These are phyloP conservation scores for Unio delphinus DNA, from an alignment of 2,888 invertebrate genomes.

Conservation along the genomic window DNA sequence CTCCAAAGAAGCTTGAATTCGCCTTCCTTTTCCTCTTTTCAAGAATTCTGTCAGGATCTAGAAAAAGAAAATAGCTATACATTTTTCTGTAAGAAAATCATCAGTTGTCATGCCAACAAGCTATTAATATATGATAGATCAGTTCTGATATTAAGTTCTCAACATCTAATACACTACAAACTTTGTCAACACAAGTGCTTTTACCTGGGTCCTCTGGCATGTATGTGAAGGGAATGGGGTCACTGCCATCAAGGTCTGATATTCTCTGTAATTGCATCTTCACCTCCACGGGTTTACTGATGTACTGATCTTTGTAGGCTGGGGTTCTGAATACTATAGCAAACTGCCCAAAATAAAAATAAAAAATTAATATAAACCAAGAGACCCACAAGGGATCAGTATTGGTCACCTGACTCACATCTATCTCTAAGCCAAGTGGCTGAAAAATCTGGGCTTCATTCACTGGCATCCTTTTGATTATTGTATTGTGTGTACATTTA, in stretches of 20 bases:
- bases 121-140: background rate
- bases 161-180: background rate
- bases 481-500: too few relatives aligned
- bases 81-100: background rate
- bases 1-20: conserved; percentile 6
- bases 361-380: background rate
- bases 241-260: conserved; percentile 79
- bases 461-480: too few relatives aligned
- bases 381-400: background rate
- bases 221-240: conserved; percentile 87
- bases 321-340: conserved; percentile 80
- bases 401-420: too few relatives aligned
- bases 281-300: conserved; percentile 83
- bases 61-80: conserved; percentile 5
- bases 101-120: background rate
- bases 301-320: conserved; percentile 79
- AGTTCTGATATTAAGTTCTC: background rate
- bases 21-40: conserved; percentile 63
- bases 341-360: conserved; percentile 69
- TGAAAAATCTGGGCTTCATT: too few relatives aligned
- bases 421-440: too few relatives aligned
- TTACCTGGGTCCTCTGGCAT: conserved; percentile 66
- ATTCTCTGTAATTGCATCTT: conserved; percentile 86
- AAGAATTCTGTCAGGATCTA: conserved; percentile 63
- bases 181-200: background rate